These are phyloP conservation scores for Cephalopachus bancanus DNA, from an alignment of 2,797 vertebrate genomes.

Conservation along the genomic window DNA sequence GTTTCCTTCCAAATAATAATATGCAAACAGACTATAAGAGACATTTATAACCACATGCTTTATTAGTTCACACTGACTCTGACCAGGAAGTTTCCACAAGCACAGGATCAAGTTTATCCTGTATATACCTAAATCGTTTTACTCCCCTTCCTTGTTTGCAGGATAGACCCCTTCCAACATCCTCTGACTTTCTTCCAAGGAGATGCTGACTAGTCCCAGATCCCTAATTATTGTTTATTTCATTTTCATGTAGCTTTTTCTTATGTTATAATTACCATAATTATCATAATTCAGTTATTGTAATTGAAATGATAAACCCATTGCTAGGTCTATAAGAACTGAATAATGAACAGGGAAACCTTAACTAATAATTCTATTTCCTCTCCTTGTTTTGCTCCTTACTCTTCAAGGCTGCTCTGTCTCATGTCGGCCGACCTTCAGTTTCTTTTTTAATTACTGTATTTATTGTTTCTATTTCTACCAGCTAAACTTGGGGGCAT, in stretches of 20 bases:
- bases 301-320: not conserved
- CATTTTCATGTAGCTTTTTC: not conserved
- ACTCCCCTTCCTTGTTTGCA: conserved; percentile 47
- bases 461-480: not conserved
- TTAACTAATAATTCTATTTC: not conserved
- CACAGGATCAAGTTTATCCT: conserved; percentile 52
- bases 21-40: not conserved
- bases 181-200: not conserved
- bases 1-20: not conserved
- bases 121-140: conserved; percentile 19
- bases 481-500: not conserved
- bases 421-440: not conserved
- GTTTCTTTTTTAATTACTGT: conserved; percentile 45
- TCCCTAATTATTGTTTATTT: conserved; percentile 28
- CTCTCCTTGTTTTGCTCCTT: not conserved
- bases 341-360: not conserved
- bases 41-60: not conserved
- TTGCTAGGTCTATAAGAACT: not conserved
- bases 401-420: not conserved
- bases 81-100: conserved; percentile 10
- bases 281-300: too few relatives aligned
- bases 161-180: not conserved
- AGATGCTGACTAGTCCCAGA: not conserved
- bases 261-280: not conserved
- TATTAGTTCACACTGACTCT: conserved; percentile 21